phyloP scores from a whole-genome alignment of 2,888 invertebrate species.

The Cataglyphis albicans region DNA sequence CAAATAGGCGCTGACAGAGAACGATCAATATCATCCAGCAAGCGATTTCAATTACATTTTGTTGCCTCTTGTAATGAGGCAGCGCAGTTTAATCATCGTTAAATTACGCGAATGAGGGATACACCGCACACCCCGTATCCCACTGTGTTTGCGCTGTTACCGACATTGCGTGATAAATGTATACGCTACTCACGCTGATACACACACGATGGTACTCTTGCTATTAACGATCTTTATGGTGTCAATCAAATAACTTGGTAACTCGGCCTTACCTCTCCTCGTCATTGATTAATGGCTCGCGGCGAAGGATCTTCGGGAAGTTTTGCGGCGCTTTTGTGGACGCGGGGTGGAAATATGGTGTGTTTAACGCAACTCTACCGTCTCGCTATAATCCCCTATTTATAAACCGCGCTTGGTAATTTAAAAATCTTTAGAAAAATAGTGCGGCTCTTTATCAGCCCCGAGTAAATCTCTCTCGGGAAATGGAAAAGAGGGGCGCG shows the following conservation, averaged over 20 bases:
- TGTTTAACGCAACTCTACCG: conserved; percentile 17
- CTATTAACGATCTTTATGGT: conserved; percentile 56
- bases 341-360: conserved; percentile 38
- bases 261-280: conserved; percentile 32
- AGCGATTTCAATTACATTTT: conserved; percentile 58
- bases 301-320: conserved; percentile 49
- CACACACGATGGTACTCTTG: conserved; percentile 44
- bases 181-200: conserved; percentile 48
- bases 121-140: background rate
- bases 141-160: conserved; percentile 46
- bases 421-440: conserved; percentile 52
- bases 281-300: conserved; percentile 48
- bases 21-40: conserved; percentile 43
- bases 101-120: conserved; percentile 42
- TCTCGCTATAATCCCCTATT: conserved; percentile 35
- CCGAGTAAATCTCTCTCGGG: conserved; percentile 30
- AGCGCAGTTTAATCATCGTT: conserved; percentile 54
- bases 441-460: conserved; percentile 33
- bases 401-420: conserved; percentile 53
- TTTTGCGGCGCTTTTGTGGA: conserved; percentile 32
- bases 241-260: conserved; percentile 55
- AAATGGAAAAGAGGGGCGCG: background rate
- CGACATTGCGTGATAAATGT: conserved; percentile 57
- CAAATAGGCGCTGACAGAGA: conserved; percentile 49
- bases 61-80: conserved; percentile 55